Evolutionary conservation across 2,888 invertebrate species (phyloP).

Genomic region (Heliconius hortense): DNA sequence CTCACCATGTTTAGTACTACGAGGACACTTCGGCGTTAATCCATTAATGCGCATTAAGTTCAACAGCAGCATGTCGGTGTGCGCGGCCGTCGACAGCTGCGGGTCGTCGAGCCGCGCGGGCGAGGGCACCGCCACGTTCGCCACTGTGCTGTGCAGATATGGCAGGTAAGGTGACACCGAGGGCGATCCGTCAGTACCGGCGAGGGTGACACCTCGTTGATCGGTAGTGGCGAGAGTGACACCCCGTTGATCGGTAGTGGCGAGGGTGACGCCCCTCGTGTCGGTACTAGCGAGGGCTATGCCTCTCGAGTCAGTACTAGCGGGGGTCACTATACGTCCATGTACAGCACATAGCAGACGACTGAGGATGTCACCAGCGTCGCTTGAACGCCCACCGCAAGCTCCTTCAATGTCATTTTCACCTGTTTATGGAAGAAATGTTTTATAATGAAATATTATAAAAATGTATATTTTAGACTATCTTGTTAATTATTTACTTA

Average conservation of each 20-base stretch:
- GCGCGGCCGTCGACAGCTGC: slow-evolving; percentile 66
- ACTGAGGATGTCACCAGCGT: slow-evolving; percentile 58
- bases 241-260: slow-evolving; percentile 34
- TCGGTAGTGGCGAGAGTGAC: slow-evolving; percentile 43
- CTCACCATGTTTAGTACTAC: slow-evolving; percentile 57
- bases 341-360: slow-evolving; percentile 65
- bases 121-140: slow-evolving; percentile 35
- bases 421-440: slow-evolving; percentile 52
- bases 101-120: slow-evolving; percentile 57
- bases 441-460: not conserved
- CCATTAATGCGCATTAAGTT: slow-evolving; percentile 76
- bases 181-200: slow-evolving; percentile 49
- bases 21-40: slow-evolving; percentile 52
- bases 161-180: slow-evolving; percentile 47
- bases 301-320: slow-evolving; percentile 38
- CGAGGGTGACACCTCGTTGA: slow-evolving; percentile 45
- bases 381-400: slow-evolving; percentile 45
- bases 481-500: not conserved
- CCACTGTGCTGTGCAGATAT: slow-evolving; percentile 24
- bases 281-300: slow-evolving; percentile 48
- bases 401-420: slow-evolving; percentile 73
- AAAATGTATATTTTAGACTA: not conserved
- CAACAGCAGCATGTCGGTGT: slow-evolving; percentile 72
- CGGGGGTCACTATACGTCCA: slow-evolving; percentile 48
- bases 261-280: slow-evolving; percentile 44